phyloP scores from a whole-genome alignment of 2,113 vertebrate species.

The cattle (Bos taurus) region DNA sequence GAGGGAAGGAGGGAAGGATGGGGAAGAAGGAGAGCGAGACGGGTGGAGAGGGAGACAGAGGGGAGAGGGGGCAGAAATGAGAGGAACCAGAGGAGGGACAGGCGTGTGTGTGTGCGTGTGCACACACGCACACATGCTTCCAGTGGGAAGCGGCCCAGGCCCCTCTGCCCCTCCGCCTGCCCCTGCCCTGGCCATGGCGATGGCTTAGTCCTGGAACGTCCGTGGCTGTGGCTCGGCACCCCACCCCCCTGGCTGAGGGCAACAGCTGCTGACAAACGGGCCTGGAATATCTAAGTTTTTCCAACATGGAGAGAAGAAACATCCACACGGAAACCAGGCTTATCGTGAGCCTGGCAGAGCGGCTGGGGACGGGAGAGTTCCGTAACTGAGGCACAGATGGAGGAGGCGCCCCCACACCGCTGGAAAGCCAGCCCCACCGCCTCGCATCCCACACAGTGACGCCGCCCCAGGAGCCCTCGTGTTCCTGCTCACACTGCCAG shows the following conservation, averaged over 20 bases:
- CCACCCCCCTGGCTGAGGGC: background rate
- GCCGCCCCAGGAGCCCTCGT: background rate
- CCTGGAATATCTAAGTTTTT: conserved; percentile 57
- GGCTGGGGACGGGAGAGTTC: background rate
- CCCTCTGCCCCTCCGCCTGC: background rate
- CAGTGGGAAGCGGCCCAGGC: background rate
- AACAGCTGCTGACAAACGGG: conserved; percentile 45
- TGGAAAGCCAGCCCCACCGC: background rate
- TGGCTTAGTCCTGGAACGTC: background rate
- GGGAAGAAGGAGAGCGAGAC: background rate
- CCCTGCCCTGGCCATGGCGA: background rate
- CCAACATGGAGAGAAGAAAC: background rate
- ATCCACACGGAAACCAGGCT: background rate
- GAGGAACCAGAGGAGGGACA: background rate
- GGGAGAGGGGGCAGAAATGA: background rate
- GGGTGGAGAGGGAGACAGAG: too few relatives aligned
- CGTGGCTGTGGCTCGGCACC: background rate
- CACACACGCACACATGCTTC: rapidly evolving
- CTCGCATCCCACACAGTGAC: background rate
- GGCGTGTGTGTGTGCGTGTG: rapidly evolving
- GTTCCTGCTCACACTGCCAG: background rate
- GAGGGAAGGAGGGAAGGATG: background rate
- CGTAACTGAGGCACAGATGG: background rate
- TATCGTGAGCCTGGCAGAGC: background rate
- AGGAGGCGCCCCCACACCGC: background rate